Conservation (phyloP, 2,888 invertebrate genomes). For the Cantharis rustica region DNA sequence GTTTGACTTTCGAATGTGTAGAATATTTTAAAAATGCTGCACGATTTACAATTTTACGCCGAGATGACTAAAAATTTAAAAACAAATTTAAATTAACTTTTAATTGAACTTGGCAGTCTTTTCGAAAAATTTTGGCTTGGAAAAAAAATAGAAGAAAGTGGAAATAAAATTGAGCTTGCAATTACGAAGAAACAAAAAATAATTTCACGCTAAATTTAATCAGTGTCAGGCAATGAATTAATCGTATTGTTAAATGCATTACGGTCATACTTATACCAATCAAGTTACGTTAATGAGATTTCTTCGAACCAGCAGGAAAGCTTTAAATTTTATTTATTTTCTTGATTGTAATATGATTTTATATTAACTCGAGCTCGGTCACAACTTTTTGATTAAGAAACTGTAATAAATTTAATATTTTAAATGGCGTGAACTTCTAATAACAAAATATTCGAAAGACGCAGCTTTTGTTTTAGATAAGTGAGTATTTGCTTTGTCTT, state of each 20-base stretch:
- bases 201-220: slow-evolving; percentile 15
- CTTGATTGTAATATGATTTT: not conserved
- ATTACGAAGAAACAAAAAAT: slow-evolving; percentile 13
- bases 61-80: not conserved
- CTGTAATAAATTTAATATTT: not conserved
- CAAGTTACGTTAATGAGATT: slow-evolving; percentile 12
- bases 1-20: not conserved
- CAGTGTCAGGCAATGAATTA: slow-evolving; percentile 9
- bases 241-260: slow-evolving; percentile 12
- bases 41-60: not conserved
- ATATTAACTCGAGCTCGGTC: not conserved
- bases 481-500: not conserved
- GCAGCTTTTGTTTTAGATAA: not conserved
- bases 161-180: not conserved
- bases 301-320: not conserved
- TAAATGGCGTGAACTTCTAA: not conserved
- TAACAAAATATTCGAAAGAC: not conserved
- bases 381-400: not conserved
- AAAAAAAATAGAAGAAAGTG: too few relatives aligned
- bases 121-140: not conserved
- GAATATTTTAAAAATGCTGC: not conserved
- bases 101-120: too few relatives aligned
- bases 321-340: not conserved
- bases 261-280: slow-evolving; percentile 4
- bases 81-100: too few relatives aligned